phyloP scores from a whole-genome alignment of 1,140 invertebrate species.

The Zaprionus lachaisei region DNA sequence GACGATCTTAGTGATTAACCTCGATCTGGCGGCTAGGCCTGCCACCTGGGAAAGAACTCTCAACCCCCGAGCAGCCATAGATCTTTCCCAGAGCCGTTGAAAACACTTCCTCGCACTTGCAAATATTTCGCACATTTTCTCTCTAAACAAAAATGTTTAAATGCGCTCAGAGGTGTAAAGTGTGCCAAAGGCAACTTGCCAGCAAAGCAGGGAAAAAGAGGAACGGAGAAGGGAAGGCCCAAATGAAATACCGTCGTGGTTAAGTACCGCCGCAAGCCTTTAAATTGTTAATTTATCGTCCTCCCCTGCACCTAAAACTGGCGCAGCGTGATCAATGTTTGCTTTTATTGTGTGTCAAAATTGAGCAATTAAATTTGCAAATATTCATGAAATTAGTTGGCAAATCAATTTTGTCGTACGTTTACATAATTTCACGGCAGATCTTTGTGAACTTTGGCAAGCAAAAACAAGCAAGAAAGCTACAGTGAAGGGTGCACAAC shows the following conservation, averaged over 20 bases:
- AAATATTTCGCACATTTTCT: conserved; percentile 54
- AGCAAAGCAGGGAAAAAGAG: conserved; percentile 4
- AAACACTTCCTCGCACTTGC: conserved; percentile 65
- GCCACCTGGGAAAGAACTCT: conserved; percentile 52
- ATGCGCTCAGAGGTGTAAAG: conserved; percentile 61
- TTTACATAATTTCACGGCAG: conserved; percentile 78
- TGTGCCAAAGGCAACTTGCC: conserved; percentile 72
- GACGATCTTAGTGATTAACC: conserved; percentile 1
- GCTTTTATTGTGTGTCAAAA: conserved; percentile 42
- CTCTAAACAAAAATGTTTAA: conserved; percentile 48
- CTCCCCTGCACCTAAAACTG: conserved; percentile 22
- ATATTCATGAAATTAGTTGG: conserved; percentile 63
- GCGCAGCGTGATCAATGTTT: conserved; percentile 45
- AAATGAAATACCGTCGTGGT: conserved; percentile 24
- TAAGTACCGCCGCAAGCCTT: conserved; percentile 43
- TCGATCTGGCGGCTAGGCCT: neutral
- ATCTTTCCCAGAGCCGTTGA: conserved; percentile 58
- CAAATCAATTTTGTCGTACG: conserved; percentile 56
- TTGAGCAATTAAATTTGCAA: conserved; percentile 32
- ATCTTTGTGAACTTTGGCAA: conserved; percentile 64
- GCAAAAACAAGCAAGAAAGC: neutral
- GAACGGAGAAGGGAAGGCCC: conserved; percentile 6
- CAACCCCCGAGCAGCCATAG: neutral
- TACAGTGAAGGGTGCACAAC: neutral
- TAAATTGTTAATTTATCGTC: conserved; percentile 74